Percentiles rank a stretch among this genome's conserved stretches.
Evolutionary conservation across 2,113 vertebrate genomes (phyloP).

Genomic region (Melanocharis versteri): DNA sequence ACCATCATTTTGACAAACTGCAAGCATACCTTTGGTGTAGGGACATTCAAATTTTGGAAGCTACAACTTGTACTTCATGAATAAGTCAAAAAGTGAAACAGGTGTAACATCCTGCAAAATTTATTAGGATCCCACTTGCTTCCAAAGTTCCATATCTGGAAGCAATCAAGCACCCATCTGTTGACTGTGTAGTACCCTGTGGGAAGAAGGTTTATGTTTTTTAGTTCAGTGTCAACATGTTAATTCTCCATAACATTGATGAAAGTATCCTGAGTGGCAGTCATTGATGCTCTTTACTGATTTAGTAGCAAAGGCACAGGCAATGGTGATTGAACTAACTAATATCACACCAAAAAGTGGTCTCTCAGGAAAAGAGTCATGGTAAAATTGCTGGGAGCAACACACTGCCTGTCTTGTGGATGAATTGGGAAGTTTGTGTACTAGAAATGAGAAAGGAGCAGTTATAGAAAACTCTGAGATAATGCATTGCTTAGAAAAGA

Average conservation of each 20-base stretch:
- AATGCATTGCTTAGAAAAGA: not conserved
- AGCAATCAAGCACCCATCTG: not conserved
- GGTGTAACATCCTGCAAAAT: not conserved
- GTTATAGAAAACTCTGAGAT: constrained; percentile 7
- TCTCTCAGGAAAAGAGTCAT: not conserved
- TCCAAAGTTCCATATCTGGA: not conserved
- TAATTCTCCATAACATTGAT: not conserved
- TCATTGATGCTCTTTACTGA: not conserved
- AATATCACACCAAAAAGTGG: not conserved
- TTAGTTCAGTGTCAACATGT: not conserved
- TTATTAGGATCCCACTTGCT: not conserved
- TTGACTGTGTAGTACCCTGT: not conserved
- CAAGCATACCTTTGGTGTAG: not conserved
- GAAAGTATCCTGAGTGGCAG: not conserved
- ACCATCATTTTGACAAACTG: not conserved
- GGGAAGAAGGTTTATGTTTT: not conserved
- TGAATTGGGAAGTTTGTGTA: constrained; percentile 11
- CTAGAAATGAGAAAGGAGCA: constrained; percentile 13
- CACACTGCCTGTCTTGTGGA: not conserved
- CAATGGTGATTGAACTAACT: not conserved
- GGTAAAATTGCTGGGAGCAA: not conserved
- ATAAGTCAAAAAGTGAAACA: not conserved
- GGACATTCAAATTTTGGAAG: not conserved
- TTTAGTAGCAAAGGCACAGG: not conserved
- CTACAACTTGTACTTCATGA: not conserved